Conservation (phyloP, 2,797 vertebrate genomes). For the Ibycter americanus region DNA sequence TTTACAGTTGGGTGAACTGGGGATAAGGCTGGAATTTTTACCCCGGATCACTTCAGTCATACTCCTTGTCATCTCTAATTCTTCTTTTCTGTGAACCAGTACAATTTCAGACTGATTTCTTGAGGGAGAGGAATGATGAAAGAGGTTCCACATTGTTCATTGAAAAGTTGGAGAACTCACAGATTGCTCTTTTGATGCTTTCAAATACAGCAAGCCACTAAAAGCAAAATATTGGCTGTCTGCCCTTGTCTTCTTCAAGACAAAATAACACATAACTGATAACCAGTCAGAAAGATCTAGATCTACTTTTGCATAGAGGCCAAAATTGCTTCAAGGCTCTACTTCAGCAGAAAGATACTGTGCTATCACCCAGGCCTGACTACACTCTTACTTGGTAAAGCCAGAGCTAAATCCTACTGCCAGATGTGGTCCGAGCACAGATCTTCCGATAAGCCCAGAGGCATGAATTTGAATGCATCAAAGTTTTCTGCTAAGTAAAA, state of each 20-base stretch:
- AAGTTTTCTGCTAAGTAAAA: background rate
- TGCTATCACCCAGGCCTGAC: background rate
- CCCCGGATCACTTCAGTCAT: background rate
- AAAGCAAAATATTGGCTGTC: background rate
- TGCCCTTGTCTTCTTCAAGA: background rate
- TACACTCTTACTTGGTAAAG: background rate
- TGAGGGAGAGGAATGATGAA: background rate
- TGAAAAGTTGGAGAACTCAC: background rate
- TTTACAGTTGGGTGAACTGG: background rate
- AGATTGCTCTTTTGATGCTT: background rate
- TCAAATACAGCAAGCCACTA: background rate
- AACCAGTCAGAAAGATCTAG: background rate
- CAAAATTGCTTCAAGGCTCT: background rate
- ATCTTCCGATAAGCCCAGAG: background rate
- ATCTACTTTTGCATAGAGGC: background rate
- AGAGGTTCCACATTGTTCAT: background rate
- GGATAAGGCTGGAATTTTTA: background rate
- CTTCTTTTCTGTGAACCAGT: background rate
- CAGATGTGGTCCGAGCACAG: background rate
- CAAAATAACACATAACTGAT: background rate
- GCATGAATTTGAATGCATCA: background rate
- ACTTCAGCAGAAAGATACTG: background rate
- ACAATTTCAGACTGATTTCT: background rate
- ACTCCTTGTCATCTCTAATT: background rate
- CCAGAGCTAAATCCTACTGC: background rate